These are phyloP conservation scores for Pararge aegeria DNA, from an alignment of 1,140 invertebrate species.

Conservation along the genomic window DNA sequence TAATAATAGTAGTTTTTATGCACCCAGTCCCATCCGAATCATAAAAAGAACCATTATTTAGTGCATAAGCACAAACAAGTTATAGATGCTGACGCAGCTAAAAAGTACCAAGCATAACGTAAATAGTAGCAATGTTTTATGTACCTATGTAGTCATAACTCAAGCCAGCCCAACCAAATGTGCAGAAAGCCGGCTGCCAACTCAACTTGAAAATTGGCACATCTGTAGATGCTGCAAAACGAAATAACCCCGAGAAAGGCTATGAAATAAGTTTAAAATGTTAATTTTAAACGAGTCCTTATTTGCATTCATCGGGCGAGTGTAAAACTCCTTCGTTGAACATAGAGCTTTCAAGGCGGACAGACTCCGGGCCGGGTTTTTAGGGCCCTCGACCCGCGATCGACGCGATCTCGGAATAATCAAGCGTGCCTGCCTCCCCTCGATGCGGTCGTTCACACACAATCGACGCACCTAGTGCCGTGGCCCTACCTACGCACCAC, in stretches of 20 bases:
- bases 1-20: too few relatives aligned
- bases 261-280: slow-evolving; percentile 43
- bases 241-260: slow-evolving; percentile 11
- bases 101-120: too few relatives aligned
- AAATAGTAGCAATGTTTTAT: too few relatives aligned
- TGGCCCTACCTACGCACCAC: slow-evolving; percentile 66
- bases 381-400: slow-evolving; percentile 63
- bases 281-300: slow-evolving; percentile 49
- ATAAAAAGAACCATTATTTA: too few relatives aligned
- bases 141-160: too few relatives aligned
- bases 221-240: neutral
- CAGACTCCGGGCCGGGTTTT: slow-evolving; percentile 52
- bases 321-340: slow-evolving; percentile 24
- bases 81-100: too few relatives aligned
- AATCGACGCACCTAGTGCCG: slow-evolving; percentile 60
- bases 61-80: too few relatives aligned
- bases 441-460: slow-evolving; percentile 73
- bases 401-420: slow-evolving; percentile 66
- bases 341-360: slow-evolving; percentile 25
- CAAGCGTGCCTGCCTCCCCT: slow-evolving; percentile 59
- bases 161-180: too few relatives aligned
- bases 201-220: neutral
- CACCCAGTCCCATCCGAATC: too few relatives aligned
- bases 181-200: too few relatives aligned
- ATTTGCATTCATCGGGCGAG: slow-evolving; percentile 58